A percentile compares a stretch with the other conserved stretches of the same genome.
Evolutionary conservation across 53 echinoderm and acorn worm genomes (phyloP).

Genomic region (Temnopleurus reevesii): DNA sequence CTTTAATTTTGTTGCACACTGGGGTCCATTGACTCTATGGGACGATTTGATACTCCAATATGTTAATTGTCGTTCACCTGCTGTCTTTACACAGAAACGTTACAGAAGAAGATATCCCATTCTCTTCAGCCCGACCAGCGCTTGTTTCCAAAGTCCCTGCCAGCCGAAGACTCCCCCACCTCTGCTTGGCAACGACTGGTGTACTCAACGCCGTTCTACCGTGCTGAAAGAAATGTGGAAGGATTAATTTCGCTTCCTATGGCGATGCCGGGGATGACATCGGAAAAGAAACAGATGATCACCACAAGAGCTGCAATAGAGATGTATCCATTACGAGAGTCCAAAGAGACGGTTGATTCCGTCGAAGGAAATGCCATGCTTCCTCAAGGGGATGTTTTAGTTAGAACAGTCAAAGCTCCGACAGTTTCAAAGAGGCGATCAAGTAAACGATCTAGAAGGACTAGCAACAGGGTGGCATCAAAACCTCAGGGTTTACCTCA

Average conservation of each 20-base stretch:
- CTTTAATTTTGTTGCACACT: too few relatives aligned
- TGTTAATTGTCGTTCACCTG: too few relatives aligned
- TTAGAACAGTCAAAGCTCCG: background rate
- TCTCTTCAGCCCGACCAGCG: background rate
- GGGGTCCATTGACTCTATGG: too few relatives aligned
- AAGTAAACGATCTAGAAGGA: background rate
- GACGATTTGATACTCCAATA: too few relatives aligned
- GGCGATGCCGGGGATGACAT: background rate
- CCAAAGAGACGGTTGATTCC: background rate
- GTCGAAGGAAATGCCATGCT: background rate
- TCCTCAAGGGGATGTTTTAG: background rate
- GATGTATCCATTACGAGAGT: background rate
- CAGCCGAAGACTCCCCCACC: background rate
- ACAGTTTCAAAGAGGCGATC: background rate
- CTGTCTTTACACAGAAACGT: background rate
- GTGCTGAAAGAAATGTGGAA: background rate
- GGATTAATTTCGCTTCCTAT: background rate
- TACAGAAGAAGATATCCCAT: background rate
- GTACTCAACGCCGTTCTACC: background rate
- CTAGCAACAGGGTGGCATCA: background rate
- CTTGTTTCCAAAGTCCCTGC: background rate
- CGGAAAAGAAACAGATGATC: background rate
- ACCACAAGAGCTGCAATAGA: conserved; percentile 4
- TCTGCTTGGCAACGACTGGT: background rate
- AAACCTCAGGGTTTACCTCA: background rate